Evolutionary conservation across 2,113 vertebrate genomes (phyloP).

Genomic region (Pomatorhinus ruficollis): DNA sequence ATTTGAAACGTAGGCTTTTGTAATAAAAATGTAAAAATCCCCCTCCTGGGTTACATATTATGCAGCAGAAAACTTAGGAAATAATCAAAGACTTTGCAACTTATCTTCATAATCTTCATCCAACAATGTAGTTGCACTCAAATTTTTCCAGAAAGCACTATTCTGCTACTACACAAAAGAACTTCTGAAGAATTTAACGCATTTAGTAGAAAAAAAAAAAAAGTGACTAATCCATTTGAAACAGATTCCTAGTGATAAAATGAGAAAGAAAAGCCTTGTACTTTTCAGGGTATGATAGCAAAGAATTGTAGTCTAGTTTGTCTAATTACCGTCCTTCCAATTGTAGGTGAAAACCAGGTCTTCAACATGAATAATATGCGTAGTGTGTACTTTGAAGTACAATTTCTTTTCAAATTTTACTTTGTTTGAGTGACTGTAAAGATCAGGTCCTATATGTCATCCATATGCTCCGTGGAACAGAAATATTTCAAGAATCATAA

Average conservation of each 20-base stretch:
- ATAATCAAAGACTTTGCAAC: conserved; percentile 25
- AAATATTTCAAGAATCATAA: neutral
- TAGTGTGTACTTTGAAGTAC: neutral
- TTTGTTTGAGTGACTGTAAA: neutral
- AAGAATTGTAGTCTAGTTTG: neutral
- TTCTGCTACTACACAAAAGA: neutral
- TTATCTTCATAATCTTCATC: conserved; percentile 30
- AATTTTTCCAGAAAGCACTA: neutral
- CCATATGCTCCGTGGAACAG: neutral
- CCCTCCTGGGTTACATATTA: conserved; percentile 3
- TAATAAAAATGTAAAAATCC: neutral
- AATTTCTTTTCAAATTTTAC: neutral
- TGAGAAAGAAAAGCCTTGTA: neutral
- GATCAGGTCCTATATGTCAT: neutral
- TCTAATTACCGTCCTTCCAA: neutral
- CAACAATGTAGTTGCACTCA: neutral
- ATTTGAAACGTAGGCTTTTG: conserved; percentile 21
- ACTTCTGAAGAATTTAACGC: neutral
- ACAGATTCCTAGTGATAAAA: neutral
- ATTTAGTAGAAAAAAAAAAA: neutral
- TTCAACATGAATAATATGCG: neutral
- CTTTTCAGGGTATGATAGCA: neutral
- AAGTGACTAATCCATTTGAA: neutral
- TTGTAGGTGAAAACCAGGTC: neutral
- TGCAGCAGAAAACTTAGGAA: conserved; percentile 1